Evolutionary conservation across 2,113 vertebrate genomes (phyloP), one percentile per base, ranked within the genome.

Genomic region (Progne subis): DNA sequence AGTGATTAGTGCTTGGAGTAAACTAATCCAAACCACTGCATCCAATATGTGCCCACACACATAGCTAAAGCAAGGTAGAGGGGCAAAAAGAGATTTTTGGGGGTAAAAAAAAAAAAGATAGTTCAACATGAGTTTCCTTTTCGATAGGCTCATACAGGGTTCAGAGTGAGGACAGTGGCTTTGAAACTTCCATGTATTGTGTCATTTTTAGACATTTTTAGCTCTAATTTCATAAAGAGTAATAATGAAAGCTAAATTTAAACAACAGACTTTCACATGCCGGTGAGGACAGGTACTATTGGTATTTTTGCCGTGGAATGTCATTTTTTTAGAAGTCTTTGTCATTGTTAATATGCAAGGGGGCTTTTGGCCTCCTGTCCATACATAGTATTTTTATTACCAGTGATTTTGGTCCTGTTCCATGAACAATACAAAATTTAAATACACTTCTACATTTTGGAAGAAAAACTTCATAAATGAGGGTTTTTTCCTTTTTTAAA

Each of bases 71-170:
- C 15, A 25, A 34, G 9, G 28, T 14, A 26, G 6, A 9, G 24
- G n/a, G 24, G 10, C n/a, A 88, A 47, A 77, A 88, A 10, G 63
- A 61, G 43, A 88, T 81, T 49, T 59, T 11, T 80, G 28, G 11
- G 25, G 11, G 46, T 89, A 11, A 82, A 75, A 81, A 11, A 82
- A 75, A 81, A 89, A 71, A 24, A 5, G 5, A 14, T 9, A n/a
- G 5, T n/a, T 84, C 14, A 46, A 18, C 31, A 15, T 39, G 23
- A 76, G 18, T 31, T 32, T 28, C 28, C 24, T 71, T 84, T 59
- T 55, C 1, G 0, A 13, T 13, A 23, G 13, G 25, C 60, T 92
- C 23, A 4, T 44, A 2, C 12, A n/a, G 11, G 25, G 8, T 18
- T 80, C 57, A 29, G 34, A 47, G 29, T 60, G 44, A 82, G 41